Percentiles rank a stretch among this genome's conserved stretches.
Conservation (phyloP, 2,888 invertebrate species). For the Drosophila leonis region DNA sequence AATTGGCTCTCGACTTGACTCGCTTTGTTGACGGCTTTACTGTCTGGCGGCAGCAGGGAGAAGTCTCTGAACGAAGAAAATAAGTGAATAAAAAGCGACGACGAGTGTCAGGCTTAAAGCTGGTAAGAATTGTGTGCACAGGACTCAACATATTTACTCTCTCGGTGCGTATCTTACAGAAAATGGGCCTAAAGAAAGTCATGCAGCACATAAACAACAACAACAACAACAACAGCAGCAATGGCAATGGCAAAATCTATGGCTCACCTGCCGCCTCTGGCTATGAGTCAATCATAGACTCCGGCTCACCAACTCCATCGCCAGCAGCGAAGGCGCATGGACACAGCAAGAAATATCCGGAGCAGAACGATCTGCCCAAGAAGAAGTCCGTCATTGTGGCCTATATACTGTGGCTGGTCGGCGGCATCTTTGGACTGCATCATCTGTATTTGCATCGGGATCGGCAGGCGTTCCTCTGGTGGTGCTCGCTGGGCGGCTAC, state of each 20-base stretch:
- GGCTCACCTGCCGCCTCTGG: neutral
- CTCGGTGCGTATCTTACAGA: neutral
- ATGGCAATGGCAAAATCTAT: neutral
- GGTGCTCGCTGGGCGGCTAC: slow-evolving; percentile 94
- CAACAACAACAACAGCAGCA: neutral
- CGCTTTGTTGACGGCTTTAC: slow-evolving; percentile 2
- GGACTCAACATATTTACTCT: neutral
- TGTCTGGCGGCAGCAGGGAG: too few relatives aligned
- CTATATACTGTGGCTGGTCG: slow-evolving; percentile 94
- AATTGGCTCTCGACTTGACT: slow-evolving; percentile 8
- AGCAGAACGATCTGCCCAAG: slow-evolving; percentile 63
- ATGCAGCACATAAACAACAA: neutral
- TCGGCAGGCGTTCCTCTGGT: slow-evolving; percentile 95
- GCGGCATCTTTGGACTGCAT: slow-evolving; percentile 95
- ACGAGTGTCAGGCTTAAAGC: neutral
- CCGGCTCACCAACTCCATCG: neutral
- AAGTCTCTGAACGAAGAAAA: neutral
- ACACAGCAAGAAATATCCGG: slow-evolving; percentile 20
- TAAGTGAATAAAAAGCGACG: neutral
- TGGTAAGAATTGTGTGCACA: slow-evolving; percentile 13
- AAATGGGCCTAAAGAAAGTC: slow-evolving; percentile 51
- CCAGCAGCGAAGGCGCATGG: slow-evolving; percentile 10
- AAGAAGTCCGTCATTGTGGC: slow-evolving; percentile 89
- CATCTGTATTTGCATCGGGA: slow-evolving; percentile 96
- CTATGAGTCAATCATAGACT: neutral